Percentiles rank a stretch among this genome's conserved stretches.
These are phyloP conservation scores for Notolabrus celidotus DNA, from an alignment of 2,797 vertebrate genomes.

Conservation along the genomic window DNA sequence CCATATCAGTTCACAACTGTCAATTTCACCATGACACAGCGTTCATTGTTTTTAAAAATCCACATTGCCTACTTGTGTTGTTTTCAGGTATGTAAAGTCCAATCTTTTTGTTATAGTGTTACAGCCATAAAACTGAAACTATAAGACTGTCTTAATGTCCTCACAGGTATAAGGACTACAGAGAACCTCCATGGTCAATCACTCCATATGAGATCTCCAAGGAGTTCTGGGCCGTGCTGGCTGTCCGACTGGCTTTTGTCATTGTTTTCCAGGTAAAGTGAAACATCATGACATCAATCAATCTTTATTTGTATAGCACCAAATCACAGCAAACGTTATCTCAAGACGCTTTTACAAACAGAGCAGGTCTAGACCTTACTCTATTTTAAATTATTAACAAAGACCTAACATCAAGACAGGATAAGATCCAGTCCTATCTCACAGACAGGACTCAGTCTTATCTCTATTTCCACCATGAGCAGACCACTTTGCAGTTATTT, in stretches of 20 bases:
- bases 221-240: constrained; percentile 97
- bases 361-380: too few species aligned
- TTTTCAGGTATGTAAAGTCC: too few species aligned
- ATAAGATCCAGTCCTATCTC: too few species aligned
- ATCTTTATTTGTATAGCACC: too few species aligned
- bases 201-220: constrained; percentile 95
- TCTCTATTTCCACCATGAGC: too few species aligned
- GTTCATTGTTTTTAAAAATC: background rate
- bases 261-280: constrained; percentile 95
- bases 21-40: background rate
- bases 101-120: too few species aligned
- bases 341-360: too few species aligned
- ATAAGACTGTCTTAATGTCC: constrained; percentile 14
- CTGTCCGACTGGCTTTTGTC: constrained; percentile 94
- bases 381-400: too few species aligned
- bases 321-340: too few species aligned
- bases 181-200: constrained; percentile 93
- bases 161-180: constrained; percentile 92
- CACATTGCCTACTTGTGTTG: background rate
- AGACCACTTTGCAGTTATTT: too few species aligned
- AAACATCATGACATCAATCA: constrained; percentile 1
- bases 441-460: too few species aligned
- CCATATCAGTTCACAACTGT: background rate
- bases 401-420: too few species aligned
- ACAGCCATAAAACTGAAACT: background rate